A percentile compares a stretch with the other conserved stretches of the same genome.
Conservation (phyloP, 2,113 vertebrate genomes). For the Trinectes maculatus region DNA sequence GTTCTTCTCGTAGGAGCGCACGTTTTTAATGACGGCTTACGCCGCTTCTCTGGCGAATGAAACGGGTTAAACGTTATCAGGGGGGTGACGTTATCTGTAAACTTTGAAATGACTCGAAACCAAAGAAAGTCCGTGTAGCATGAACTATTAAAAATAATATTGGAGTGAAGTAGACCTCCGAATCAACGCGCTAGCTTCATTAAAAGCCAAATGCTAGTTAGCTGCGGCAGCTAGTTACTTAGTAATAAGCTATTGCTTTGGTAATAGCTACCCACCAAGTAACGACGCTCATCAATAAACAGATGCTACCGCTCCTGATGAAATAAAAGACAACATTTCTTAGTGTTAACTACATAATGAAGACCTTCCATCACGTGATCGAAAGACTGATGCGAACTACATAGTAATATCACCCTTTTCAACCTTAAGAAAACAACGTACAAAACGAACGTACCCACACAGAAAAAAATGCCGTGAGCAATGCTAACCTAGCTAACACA, state of each 20-base stretch:
- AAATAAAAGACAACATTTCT: too few relatives aligned
- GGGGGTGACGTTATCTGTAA: background rate
- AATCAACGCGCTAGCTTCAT: background rate
- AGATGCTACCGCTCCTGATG: too few relatives aligned
- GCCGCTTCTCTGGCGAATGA: constrained; percentile 25
- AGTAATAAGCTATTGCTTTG: constrained; percentile 11
- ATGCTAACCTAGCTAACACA: constrained; percentile 70
- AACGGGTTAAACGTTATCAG: background rate
- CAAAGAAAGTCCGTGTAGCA: background rate
- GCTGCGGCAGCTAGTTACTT: constrained; percentile 17
- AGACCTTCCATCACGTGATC: too few relatives aligned
- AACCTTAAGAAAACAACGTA: background rate
- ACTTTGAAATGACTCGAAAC: background rate
- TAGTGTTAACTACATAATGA: too few relatives aligned
- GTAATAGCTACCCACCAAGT: constrained; percentile 10
- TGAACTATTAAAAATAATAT: background rate
- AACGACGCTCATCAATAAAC: background rate
- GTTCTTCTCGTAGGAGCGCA: constrained; percentile 67
- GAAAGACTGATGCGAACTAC: too few relatives aligned
- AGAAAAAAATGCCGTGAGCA: constrained; percentile 46
- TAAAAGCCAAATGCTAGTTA: constrained; percentile 16
- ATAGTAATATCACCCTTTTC: background rate
- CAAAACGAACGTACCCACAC: constrained; percentile 70
- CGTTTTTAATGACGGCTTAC: constrained; percentile 39
- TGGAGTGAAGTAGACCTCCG: background rate